Percentiles rank a stretch among this genome's conserved stretches.
These are phyloP conservation scores for Phataginus tetradactyla DNA, from an alignment of 2,797 vertebrate genomes.

Conservation along the genomic window DNA sequence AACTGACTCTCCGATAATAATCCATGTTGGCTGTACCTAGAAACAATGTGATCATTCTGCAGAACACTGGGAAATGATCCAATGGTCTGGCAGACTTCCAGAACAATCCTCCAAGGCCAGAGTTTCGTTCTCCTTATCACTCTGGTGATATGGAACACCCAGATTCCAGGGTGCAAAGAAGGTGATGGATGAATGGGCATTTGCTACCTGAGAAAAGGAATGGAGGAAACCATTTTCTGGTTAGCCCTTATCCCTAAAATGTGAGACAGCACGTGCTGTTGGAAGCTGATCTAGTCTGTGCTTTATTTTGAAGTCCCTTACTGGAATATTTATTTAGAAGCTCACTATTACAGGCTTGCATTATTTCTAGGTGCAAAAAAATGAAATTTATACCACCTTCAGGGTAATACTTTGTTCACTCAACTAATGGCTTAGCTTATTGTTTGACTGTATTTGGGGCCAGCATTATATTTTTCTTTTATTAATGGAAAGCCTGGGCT, in stretches of 20 bases:
- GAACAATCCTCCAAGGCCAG: slow-evolving; percentile 48
- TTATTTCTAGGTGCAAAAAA: slow-evolving; percentile 10
- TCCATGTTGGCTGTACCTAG: slow-evolving; percentile 45
- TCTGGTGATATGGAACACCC: slow-evolving; percentile 36
- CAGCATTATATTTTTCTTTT: background rate
- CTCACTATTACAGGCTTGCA: background rate
- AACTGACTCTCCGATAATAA: slow-evolving; percentile 39
- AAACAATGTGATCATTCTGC: slow-evolving; percentile 67
- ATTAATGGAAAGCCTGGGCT: background rate
- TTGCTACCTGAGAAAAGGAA: slow-evolving; percentile 39
- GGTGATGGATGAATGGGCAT: background rate
- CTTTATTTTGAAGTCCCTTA: background rate
- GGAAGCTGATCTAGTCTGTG: background rate
- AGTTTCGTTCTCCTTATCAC: slow-evolving; percentile 42
- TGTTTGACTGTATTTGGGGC: background rate
- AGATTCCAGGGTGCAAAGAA: slow-evolving; percentile 42
- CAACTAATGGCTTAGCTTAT: background rate
- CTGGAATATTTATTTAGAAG: background rate
- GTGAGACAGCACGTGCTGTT: background rate
- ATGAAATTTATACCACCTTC: background rate
- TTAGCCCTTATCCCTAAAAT: background rate
- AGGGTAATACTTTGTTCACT: background rate
- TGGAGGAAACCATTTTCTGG: background rate
- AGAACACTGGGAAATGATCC: slow-evolving; percentile 59
- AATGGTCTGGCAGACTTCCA: slow-evolving; percentile 52